Percentiles rank a stretch among this genome's conserved stretches.
Conservation (phyloP, 2,113 vertebrate genomes). For the Sylvietta virens region DNA sequence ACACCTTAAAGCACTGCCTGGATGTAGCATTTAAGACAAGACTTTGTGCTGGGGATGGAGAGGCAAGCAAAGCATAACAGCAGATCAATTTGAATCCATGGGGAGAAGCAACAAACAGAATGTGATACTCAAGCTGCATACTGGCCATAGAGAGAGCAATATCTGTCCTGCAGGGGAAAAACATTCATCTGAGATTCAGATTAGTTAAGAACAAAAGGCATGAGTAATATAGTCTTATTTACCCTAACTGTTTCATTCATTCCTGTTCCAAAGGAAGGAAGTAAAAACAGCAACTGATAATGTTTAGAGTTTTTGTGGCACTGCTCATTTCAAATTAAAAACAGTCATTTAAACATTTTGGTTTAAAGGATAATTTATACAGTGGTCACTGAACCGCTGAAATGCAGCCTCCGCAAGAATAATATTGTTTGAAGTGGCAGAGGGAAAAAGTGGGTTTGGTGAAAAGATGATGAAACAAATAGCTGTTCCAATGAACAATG, state of each 20-base stretch:
- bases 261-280: constrained; percentile 9
- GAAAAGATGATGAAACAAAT: not conserved
- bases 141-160: not conserved
- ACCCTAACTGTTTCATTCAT: not conserved
- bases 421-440: not conserved
- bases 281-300: not conserved
- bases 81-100: not conserved
- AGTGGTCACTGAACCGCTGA: not conserved
- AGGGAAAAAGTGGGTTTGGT: not conserved
- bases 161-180: not conserved
- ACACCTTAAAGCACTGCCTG: not conserved
- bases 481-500: not conserved
- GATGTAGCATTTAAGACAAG: not conserved
- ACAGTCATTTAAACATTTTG: not conserved
- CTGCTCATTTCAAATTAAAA: not conserved
- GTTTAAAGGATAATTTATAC: not conserved
- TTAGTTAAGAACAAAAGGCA: not conserved
- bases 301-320: not conserved
- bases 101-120: not conserved
- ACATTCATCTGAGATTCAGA: not conserved
- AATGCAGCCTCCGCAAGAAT: not conserved
- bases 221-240: not conserved
- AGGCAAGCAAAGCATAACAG: not conserved
- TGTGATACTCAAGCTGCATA: not conserved
- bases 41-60: not conserved